Conservation (phyloP, 2,113 vertebrate species). For the Vulpes vulpes region DNA sequence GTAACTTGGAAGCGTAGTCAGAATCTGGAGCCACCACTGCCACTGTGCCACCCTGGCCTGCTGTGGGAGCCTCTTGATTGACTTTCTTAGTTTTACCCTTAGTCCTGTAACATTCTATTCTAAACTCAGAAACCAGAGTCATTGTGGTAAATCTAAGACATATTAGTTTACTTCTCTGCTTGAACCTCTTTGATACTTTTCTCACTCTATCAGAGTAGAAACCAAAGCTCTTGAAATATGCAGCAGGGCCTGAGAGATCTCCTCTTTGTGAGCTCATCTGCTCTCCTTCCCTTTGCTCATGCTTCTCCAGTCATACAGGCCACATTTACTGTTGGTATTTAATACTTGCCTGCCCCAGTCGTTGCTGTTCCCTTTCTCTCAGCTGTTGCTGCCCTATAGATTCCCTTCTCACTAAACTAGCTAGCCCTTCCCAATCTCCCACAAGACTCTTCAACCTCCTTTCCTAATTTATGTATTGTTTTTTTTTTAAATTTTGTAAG, state of each 20-base stretch:
- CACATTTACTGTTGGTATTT: background rate
- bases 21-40: background rate
- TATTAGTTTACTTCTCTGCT: background rate
- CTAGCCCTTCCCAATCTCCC: no score
- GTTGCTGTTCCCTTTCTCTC: background rate
- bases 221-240: background rate
- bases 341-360: background rate
- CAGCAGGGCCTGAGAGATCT: background rate
- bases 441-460: background rate
- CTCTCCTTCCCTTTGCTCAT: background rate
- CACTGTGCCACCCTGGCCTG: background rate
- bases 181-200: background rate
- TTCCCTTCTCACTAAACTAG: background rate
- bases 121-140: background rate
- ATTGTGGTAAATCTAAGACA: background rate
- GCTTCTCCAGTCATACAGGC: rapidly evolving
- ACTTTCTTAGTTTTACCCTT: background rate
- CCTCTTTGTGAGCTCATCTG: background rate
- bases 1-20: background rate
- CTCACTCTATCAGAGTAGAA: background rate
- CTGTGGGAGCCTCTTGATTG: background rate
- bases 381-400: background rate
- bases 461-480: background rate
- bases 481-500: background rate
- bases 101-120: background rate